Evolutionary conservation across 1,140 invertebrate genomes (phyloP).

Genomic region (Ectropis grisescens): DNA sequence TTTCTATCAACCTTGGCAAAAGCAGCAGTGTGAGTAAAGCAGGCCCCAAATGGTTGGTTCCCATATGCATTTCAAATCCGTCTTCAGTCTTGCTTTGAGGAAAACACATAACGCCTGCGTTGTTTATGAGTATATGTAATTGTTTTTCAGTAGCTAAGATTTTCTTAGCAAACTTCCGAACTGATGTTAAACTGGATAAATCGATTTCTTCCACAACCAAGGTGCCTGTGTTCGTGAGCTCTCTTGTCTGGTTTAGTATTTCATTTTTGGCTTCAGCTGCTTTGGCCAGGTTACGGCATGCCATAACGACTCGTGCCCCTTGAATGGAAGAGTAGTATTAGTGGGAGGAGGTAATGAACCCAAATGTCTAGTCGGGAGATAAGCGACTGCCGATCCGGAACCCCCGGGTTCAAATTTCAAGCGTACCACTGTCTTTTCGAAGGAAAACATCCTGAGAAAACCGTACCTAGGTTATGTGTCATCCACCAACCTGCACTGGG

Average conservation of each 20-base stretch:
- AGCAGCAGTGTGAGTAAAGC: conserved; percentile 79
- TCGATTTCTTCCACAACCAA: conserved; percentile 79
- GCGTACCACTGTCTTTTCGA: too few species aligned
- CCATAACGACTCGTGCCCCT: conserved; percentile 83
- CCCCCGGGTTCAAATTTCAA: too few species aligned
- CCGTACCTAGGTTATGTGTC: too few species aligned
- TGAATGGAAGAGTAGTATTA: too few species aligned
- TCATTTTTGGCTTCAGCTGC: conserved; percentile 73
- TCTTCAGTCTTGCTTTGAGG: conserved; percentile 69
- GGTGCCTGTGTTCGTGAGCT: conserved; percentile 36
- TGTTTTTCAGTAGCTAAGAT: conserved; percentile 23
- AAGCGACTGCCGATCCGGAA: too few species aligned
- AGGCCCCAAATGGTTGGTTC: conserved; percentile 77
- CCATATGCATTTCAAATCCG: conserved; percentile 77
- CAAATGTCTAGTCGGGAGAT: too few species aligned
- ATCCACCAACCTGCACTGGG: too few species aligned
- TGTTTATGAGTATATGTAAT: conserved; percentile 80
- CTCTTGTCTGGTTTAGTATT: conserved; percentile 39
- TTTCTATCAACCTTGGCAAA: conserved; percentile 67
- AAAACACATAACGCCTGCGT: conserved; percentile 76
- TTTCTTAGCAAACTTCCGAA: conserved; percentile 74
- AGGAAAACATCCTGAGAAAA: too few species aligned
- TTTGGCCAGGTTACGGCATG: conserved; percentile 80
- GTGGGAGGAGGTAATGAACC: too few species aligned
- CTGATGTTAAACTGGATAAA: conserved; percentile 81